Evolutionary conservation across 1,140 invertebrate species (phyloP).

Genomic region (Zaprionus ornatus): DNA sequence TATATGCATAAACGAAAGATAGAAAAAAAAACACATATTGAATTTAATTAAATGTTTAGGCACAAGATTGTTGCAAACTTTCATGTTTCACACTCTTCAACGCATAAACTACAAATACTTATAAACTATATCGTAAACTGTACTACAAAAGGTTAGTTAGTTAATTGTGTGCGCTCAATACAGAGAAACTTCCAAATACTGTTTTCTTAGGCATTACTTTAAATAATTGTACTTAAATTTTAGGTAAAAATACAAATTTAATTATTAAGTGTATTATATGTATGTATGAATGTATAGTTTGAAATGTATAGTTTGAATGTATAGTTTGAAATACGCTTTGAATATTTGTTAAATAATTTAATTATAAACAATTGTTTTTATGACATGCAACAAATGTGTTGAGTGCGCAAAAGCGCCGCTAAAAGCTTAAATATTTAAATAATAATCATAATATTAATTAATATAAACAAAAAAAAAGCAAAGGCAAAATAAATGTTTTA

Average conservation of each 20-base stretch:
- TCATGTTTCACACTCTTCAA: conserved; percentile 64
- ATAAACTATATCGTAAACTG: conserved; percentile 11
- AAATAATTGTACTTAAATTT: conserved; percentile 64
- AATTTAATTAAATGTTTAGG: conserved; percentile 76
- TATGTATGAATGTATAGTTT: conserved; percentile 67
- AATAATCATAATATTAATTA: conserved; percentile 9
- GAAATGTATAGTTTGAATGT: conserved; percentile 56
- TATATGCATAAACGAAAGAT: conserved; percentile 18
- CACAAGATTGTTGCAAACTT: conserved; percentile 64
- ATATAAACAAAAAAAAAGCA: conserved; percentile 7
- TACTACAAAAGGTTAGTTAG: conserved; percentile 37
- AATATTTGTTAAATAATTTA: conserved; percentile 73
- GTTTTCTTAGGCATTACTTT: conserved; percentile 71
- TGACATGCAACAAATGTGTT: conserved; percentile 60
- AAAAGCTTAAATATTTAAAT: conserved; percentile 56
- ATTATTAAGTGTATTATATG: conserved; percentile 6
- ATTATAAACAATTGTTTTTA: conserved; percentile 57
- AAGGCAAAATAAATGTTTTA: conserved; percentile 55
- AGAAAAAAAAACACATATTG: conserved; percentile 42
- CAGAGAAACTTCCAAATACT: conserved; percentile 44
- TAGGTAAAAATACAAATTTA: conserved; percentile 47
- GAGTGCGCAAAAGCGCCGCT: conserved; percentile 56
- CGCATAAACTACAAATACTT: conserved; percentile 25
- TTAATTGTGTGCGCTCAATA: conserved; percentile 57
- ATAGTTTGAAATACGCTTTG: conserved; percentile 72